Evolutionary conservation across 2,113 vertebrate species (phyloP), one percentile per base, ranked within the genome.

Genomic region (Natator depressus): DNA sequence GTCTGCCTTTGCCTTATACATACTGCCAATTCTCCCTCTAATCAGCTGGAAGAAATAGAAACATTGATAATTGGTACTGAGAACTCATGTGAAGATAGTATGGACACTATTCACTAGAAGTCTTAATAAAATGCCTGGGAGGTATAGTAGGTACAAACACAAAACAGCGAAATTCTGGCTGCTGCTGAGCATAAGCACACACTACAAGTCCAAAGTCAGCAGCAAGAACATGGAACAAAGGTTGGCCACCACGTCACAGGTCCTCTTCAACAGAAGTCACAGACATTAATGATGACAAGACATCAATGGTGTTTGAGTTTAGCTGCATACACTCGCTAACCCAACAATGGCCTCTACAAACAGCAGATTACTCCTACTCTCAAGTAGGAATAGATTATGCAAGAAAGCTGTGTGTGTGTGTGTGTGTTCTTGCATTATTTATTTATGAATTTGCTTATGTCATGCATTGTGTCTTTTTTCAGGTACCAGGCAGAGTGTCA

Each of bases 11-110:
- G 35, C 62, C 35, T 69, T 69, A n/a, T n/a, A n/a, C 35, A n/a
- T 35, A 69, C 19, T 0, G 7, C 12, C 31, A n/a, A 5, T 13
- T 46, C 6, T 2, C 80, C 4, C 79, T 38, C 29, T 0, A n/a
- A 16, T 1, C 38, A 35, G 59, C 42, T 0, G 8, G 86, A 5
- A 51, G 89, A 24, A n/a, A 35, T 2, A 1, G 0, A 81, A 17
- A 19, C 10, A 69, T 35, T n/a, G n/a, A 69, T 69, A n/a, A 69
- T 19, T 69, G 62, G 62, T 69, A 49, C 31, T 1, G 6, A 14
- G 0, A 49, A 49, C 76, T 47, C 76, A 47, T 49, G 25, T 78
- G 42, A 69, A 69, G 16, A 16, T 20, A 49, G 10, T 29, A 49
- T 29, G 42, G 7, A 29, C 42, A 29, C 42, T 12, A 42, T 47